Evolutionary conservation across 2,888 invertebrate genomes (phyloP), one percentile per base, ranked within the genome.

Genomic region (Colletes collaris): DNA sequence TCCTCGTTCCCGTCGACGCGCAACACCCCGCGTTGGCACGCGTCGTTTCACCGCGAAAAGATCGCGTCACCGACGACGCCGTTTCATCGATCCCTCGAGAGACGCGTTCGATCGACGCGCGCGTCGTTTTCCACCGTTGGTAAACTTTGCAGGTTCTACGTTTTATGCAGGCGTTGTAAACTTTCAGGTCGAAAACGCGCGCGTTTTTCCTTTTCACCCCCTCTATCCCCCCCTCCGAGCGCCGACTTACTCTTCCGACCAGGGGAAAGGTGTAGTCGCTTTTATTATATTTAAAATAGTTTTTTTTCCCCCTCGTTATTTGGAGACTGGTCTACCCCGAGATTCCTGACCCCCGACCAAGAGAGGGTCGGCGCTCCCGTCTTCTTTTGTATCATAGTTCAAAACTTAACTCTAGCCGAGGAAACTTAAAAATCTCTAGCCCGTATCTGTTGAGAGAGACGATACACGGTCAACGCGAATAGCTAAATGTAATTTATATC

Each of bases 151-250:
- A 79, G 76, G 81, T 74, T 76, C 90, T 91, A 89, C 88, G 89
- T 90, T 90, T 89, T 89, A 89, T 88, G 89, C 74, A 90, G 89
- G 83, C 81, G 66, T 81, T 82, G 87, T 87, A 88, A 87, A 89
- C 86, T 89, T 84, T 88, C 76, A 64, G 73, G 75, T 8, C 77
- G 84, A 73, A 85, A 83, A 84, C 75, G 70, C 50, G 58, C 11
- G 58, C n/a, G 50, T 52, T 73, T 68, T 27, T 27, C 16, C 16
- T 16, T 16, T 16, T 16, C 16, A 16, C 16, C 16, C 16, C 16
- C 27, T 27, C 27, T 27, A 16, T 27, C 27, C 27, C 27, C 19
- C 27, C 27, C 27, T 27, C 69, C 55, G 66, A 62, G 72, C 63
- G 60, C 37, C 52, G 63, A 49, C 60, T 11, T 53, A 13, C 55